These are phyloP conservation scores for Salticus scenicus DNA, from an alignment of 2,888 invertebrate species.

Conservation along the genomic window DNA sequence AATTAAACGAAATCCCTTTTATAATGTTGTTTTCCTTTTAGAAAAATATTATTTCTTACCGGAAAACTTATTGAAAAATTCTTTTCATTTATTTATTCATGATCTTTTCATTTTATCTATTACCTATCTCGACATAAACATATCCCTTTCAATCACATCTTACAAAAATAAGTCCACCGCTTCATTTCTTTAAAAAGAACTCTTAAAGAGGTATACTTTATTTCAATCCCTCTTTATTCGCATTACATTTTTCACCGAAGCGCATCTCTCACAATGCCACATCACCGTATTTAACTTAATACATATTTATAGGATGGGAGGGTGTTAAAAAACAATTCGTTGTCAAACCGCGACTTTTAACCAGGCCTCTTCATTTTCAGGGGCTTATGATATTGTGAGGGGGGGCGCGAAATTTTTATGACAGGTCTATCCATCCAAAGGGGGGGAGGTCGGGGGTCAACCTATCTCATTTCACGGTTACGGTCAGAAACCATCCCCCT, in stretches of 20 bases:
- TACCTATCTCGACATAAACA: slow-evolving; percentile 5
- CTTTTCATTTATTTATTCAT: no score
- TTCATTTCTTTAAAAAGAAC: background rate
- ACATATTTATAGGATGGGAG: slow-evolving; percentile 62
- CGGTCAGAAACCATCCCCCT: slow-evolving; percentile 59
- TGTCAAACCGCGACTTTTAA: slow-evolving; percentile 60
- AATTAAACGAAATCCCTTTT: no score
- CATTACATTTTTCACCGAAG: slow-evolving; percentile 42
- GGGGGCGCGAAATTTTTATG: slow-evolving; percentile 45
- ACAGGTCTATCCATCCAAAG: slow-evolving; percentile 63
- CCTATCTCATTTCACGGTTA: slow-evolving; percentile 70
- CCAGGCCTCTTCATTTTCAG: slow-evolving; percentile 28
- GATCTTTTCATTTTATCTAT: background rate
- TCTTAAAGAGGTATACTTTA: slow-evolving; percentile 12
- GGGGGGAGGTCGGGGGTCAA: slow-evolving; percentile 59
- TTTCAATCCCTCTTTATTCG: slow-evolving; percentile 35
- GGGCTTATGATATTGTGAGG: slow-evolving; percentile 19
- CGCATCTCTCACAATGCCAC: slow-evolving; percentile 17
- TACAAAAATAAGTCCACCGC: slow-evolving; percentile 25
- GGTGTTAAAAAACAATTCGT: slow-evolving; percentile 41
- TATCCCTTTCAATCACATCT: slow-evolving; percentile 27
- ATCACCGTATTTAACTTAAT: slow-evolving; percentile 64
- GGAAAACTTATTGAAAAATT: no score
- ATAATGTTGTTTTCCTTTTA: no score
- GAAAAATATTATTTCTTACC: no score